Evolutionary conservation across 2,888 invertebrate species (phyloP), one percentile per base, ranked within the genome.

Genomic region (Drosophila niveifrons): DNA sequence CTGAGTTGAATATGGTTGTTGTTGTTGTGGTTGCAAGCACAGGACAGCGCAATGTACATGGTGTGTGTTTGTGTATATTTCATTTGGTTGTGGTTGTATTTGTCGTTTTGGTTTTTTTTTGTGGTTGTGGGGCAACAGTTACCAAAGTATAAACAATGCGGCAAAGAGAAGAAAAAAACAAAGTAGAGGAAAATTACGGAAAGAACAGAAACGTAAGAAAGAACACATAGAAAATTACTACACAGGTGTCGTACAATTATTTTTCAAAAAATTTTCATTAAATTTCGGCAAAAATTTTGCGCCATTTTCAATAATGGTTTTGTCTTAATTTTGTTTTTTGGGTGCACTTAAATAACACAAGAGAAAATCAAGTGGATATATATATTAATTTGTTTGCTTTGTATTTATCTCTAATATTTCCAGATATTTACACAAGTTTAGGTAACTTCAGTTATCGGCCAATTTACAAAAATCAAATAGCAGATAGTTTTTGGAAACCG

Each of bases 1-100:
- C 97, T 96, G 81, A 39, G 41, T 57, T 46, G 55, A 39, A 43
- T 43, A 31, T 55, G n/a, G 58, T 55, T 52, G 48, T 62, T 48
- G 41, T 65, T 57, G 23, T 48, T 52, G 47, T 43, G 50, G 72
- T 63, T 63, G 61, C 67, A 73, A 67, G 66, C 61, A 58, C 62
- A 66, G 41, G 15, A 58, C 69, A 66, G 47, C 41, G 52, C 57
- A 59, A 51, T 75, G 53, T 64, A 52, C 50, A 61, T 28, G 17
- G 56, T 53, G 46, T 56, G 23, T 8, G 18, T 56, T 48, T 66
- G 52, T 55, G 53, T 72, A 51, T 69, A 28, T 68, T 36, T 11
- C 13, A 39, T 39, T 39, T 39, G 39, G 7, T 13, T 6, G 23
- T 23, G 23, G 23, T 23, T 23, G 23, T 6, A 23, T 23, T 23